These are phyloP conservation scores for Podocnemis expansa DNA, from an alignment of 2,113 vertebrate species.

Conservation along the genomic window DNA sequence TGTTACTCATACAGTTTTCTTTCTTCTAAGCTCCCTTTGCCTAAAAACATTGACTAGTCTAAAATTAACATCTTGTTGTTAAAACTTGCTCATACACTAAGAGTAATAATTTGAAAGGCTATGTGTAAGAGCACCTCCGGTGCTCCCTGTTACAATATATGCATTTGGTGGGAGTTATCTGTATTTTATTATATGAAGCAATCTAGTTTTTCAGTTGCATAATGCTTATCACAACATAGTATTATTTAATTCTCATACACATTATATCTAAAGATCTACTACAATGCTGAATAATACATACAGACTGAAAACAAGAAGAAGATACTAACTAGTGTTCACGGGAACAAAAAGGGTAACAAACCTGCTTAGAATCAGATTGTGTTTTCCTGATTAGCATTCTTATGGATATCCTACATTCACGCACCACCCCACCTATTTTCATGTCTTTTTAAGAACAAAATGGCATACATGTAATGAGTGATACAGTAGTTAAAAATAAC, in stretches of 20 bases:
- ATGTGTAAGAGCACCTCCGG: neutral
- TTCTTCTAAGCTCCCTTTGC: neutral
- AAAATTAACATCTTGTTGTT: neutral
- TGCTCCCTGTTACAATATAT: neutral
- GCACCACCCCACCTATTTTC: neutral
- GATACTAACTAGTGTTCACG: neutral
- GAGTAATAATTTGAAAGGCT: neutral
- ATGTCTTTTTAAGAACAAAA: neutral
- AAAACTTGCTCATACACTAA: neutral
- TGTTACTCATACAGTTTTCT: neutral
- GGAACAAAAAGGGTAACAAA: neutral
- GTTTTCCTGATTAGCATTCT: neutral
- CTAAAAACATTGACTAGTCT: neutral
- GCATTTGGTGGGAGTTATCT: neutral
- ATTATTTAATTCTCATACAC: neutral
- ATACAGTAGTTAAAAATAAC: neutral
- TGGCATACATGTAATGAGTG: neutral
- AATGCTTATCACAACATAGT: neutral
- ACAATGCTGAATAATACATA: neutral
- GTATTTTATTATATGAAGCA: neutral
- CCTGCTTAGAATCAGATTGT: neutral
- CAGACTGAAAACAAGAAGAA: neutral
- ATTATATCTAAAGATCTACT: neutral
- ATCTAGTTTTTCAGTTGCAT: neutral
- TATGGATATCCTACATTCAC: neutral